Percentiles rank a stretch among this genome's conserved stretches.
Evolutionary conservation across 2,888 invertebrate genomes (phyloP).

Genomic region (Erebia palarica): DNA sequence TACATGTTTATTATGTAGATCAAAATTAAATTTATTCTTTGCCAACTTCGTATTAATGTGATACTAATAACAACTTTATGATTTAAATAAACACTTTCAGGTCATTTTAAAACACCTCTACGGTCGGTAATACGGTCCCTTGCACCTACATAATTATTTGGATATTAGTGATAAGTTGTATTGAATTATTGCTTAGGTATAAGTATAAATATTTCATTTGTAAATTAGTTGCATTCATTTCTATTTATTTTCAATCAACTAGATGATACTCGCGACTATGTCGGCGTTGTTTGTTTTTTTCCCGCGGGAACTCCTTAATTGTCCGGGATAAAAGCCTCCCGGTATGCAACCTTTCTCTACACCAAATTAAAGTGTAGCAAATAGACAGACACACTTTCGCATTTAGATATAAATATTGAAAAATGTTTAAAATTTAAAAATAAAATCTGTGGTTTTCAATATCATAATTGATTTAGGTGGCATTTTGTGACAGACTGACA

Average conservation of each 20-base stretch:
- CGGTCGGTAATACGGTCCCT: constrained; percentile 35
- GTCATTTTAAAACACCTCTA: constrained; percentile 43
- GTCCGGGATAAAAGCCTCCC: too few relatives aligned
- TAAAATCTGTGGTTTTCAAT: too few relatives aligned
- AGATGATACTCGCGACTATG: too few relatives aligned
- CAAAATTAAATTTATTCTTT: constrained; percentile 34
- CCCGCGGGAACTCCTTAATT: too few relatives aligned
- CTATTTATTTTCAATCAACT: not conserved
- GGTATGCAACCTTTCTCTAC: too few relatives aligned
- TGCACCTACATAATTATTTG: constrained; percentile 43
- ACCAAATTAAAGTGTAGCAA: too few relatives aligned
- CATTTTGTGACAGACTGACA: too few relatives aligned
- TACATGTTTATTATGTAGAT: constrained; percentile 1
- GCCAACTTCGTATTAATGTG: constrained; percentile 35
- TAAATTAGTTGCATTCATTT: not conserved
- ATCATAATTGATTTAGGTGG: too few relatives aligned
- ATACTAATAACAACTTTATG: constrained; percentile 47
- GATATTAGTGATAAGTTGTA: constrained; percentile 42
- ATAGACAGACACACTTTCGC: too few relatives aligned
- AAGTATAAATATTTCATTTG: not conserved
- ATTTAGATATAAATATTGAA: too few relatives aligned
- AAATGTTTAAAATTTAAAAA: too few relatives aligned
- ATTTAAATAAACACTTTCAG: constrained; percentile 51
- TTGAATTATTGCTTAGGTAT: constrained; percentile 3
- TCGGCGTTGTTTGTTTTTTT: too few relatives aligned